Base-by-base conservation (phyloP, 2,113 vertebrate species). In the Fukomys damarensis region DNA sequence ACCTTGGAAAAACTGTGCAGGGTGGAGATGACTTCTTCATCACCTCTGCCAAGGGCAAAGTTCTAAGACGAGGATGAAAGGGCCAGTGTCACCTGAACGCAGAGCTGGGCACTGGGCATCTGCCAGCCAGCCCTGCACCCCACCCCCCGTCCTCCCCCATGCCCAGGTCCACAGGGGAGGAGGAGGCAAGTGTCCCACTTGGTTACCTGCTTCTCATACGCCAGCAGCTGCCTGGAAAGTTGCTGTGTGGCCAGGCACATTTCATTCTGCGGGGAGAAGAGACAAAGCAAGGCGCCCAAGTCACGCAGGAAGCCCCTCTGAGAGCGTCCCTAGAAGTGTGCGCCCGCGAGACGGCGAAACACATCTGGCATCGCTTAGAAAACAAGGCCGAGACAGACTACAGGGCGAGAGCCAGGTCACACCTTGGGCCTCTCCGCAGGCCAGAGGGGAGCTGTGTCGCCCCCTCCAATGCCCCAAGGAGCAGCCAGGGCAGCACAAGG, bases 221-320 rank as follows among this genome's bases (percentile, higher is more conserved):
- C 99, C 98, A 99, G 98, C 19, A 99, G 99, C 88, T 99, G 99
- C 97, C 98, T 99, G 0, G 99, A 99, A 82, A 99, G 99, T 97
- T 99, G 99, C 49, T 99, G 99, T 4, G 99, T 99, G 93, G 99
- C 99, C 98, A 99, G 98, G 95, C 99, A 99, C 99, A 99, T 99
- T 98, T 99, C 99, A 97, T 99, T 99, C 99, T 99, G 98, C 32
- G 97, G 97, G 95, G 10, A 96, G 76, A 97, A 97, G 87, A 89
- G 52, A 90, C 4, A 68, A 26, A 28, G 49, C 96, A 87, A 91
- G 63, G 49, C 68, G 83, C 93, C 58, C 86, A 35, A 88, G 58
- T 63, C 1, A 17, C 6, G 56, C 24, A 56, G 82, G n/a, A 58
- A 46, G 11, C 32, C 38, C 68, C 35, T 20, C 41, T 83, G 43